A percentile compares a stretch with the other conserved stretches of the same genome.
phyloP scores from a whole-genome alignment of 37 sponge, comb jelly and placozoan genomes.

The Amphimedon queenslandica region DNA sequence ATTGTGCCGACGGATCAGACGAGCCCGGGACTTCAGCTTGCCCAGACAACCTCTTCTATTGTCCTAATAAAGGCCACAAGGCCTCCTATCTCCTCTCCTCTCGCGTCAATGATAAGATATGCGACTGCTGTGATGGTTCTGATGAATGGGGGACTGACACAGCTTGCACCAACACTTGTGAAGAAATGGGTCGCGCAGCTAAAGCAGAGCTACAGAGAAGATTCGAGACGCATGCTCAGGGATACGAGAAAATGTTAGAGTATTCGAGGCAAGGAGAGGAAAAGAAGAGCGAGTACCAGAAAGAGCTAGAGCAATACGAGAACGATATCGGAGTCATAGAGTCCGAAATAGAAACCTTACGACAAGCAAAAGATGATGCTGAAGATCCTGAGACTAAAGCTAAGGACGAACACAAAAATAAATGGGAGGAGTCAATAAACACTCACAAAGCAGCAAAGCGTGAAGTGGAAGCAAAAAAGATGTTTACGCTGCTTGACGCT shows the following conservation, averaged over 20 bases:
- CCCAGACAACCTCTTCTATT: constrained; percentile 73
- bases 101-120: constrained; percentile 88
- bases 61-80: constrained; percentile 65
- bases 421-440: constrained; percentile 44
- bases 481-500: constrained; percentile 50
- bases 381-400: constrained; percentile 78
- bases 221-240: constrained; percentile 28
- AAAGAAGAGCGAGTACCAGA: constrained; percentile 37
- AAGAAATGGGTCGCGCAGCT: constrained; percentile 61
- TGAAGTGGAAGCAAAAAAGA: constrained; percentile 34
- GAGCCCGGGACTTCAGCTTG: constrained; percentile 97
- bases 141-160: constrained; percentile 69
- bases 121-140: constrained; percentile 94
- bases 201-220: constrained; percentile 24
- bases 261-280: constrained; percentile 43
- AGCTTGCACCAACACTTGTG: constrained; percentile 60
- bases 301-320: constrained; percentile 25
- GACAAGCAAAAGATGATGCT: constrained; percentile 63
- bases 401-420: constrained; percentile 62
- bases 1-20: constrained; percentile 90
- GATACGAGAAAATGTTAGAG: constrained; percentile 61
- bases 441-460: constrained; percentile 26
- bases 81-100: constrained; percentile 66
- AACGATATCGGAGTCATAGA: constrained; percentile 46
- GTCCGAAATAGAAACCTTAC: constrained; percentile 29